phyloP scores from a whole-genome alignment of 2,113 vertebrate genomes.

The Excalfactoria chinensis region DNA sequence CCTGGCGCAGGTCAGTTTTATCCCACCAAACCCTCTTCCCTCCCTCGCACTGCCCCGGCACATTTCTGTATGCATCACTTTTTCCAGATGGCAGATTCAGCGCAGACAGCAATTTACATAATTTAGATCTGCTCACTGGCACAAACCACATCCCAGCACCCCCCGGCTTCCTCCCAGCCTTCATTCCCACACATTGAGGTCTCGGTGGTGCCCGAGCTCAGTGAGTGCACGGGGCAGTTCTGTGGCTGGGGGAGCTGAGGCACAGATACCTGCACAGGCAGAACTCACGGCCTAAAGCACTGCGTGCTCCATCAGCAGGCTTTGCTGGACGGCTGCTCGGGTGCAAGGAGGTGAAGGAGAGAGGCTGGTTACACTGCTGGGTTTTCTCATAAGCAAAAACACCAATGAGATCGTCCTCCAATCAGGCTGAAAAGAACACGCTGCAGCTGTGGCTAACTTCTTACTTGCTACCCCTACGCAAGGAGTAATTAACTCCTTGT shows the following conservation, averaged over 20 bases:
- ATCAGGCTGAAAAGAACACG: background rate
- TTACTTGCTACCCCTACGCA: background rate
- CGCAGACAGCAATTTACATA: slow-evolving; percentile 66
- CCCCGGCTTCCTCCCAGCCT: background rate
- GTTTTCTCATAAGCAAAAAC: background rate
- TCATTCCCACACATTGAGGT: background rate
- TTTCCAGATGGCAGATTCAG: slow-evolving; percentile 57
- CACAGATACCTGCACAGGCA: background rate
- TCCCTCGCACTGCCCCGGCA: background rate
- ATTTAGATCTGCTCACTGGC: slow-evolving; percentile 59
- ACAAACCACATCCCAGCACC: slow-evolving; percentile 17
- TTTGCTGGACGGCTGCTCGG: background rate
- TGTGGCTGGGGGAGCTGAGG: background rate
- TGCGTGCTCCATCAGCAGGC: background rate
- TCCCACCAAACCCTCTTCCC: background rate
- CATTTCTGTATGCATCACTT: slow-evolving; percentile 48
- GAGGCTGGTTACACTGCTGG: background rate
- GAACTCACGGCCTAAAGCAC: background rate
- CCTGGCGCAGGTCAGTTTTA: background rate
- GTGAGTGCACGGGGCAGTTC: background rate
- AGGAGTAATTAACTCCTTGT: background rate
- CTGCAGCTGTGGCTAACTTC: background rate
- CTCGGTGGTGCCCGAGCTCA: background rate
- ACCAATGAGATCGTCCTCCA: background rate
- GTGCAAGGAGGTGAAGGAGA: background rate